A percentile compares a stretch with the other conserved stretches of the same genome.
Evolutionary conservation across 2,113 vertebrate genomes (phyloP).

Genomic region (Rhynchomys soricoides): DNA sequence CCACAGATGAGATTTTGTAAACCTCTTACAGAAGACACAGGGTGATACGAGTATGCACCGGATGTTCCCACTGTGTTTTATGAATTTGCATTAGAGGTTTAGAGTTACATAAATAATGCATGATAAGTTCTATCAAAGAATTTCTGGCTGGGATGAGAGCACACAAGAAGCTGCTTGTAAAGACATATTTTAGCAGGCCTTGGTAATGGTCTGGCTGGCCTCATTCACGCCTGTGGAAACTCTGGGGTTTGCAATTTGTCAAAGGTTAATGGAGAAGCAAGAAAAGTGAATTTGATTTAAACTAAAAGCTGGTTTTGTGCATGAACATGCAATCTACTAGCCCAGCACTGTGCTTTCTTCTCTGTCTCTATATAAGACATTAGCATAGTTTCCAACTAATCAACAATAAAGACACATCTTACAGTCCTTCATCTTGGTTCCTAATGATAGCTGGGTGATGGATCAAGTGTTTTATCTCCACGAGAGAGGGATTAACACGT

Average conservation of each 20-base stretch:
- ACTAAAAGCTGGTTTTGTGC: slow-evolving; percentile 11
- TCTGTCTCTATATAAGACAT: not conserved
- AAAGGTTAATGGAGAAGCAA: slow-evolving; percentile 60
- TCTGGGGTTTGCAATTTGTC: slow-evolving; percentile 21
- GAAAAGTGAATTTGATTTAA: slow-evolving; percentile 49
- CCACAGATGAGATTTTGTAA: not conserved
- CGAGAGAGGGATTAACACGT: not conserved
- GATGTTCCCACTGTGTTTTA: slow-evolving; percentile 55
- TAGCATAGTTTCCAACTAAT: not conserved
- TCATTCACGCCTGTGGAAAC: slow-evolving; percentile 30
- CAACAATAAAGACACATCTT: not conserved
- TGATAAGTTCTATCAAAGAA: slow-evolving; percentile 70
- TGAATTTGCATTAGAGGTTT: slow-evolving; percentile 67
- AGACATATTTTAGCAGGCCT: slow-evolving; percentile 39
- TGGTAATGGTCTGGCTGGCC: slow-evolving; percentile 26
- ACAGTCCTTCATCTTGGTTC: not conserved
- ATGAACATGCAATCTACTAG: not conserved
- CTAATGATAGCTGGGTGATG: not conserved
- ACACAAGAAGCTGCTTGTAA: slow-evolving; percentile 43
- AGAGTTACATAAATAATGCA: slow-evolving; percentile 77
- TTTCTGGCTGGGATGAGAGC: slow-evolving; percentile 59
- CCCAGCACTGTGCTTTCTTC: not conserved
- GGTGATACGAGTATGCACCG: slow-evolving; percentile 28
- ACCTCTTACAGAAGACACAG: slow-evolving; percentile 32
- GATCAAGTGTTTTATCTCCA: not conserved